Evolutionary conservation across 2,797 vertebrate genomes (phyloP).

Genomic region (Selene dorsalis): DNA sequence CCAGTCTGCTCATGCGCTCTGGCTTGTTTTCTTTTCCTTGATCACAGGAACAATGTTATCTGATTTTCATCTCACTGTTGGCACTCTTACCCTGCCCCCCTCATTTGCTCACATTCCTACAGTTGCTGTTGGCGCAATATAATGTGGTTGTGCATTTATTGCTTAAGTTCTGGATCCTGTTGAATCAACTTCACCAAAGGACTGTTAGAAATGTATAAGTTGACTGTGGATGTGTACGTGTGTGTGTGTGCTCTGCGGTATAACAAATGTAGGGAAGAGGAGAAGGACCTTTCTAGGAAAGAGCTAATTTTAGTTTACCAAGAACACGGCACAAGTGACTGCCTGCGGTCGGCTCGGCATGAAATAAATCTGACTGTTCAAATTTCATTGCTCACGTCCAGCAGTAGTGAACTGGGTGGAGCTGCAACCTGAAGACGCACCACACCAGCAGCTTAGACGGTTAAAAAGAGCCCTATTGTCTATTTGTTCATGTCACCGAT

Average conservation of each 20-base stretch:
- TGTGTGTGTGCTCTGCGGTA: background rate
- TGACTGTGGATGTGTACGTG: background rate
- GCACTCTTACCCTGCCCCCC: conserved; percentile 5
- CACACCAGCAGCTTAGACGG: background rate
- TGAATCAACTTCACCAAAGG: background rate
- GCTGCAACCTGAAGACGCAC: background rate
- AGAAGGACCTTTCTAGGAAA: conserved; percentile 57
- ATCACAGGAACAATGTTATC: conserved; percentile 77
- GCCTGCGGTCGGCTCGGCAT: background rate
- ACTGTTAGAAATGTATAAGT: background rate
- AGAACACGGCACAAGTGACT: conserved; percentile 37
- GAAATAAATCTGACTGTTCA: conserved; percentile 18
- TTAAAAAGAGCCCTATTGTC: background rate
- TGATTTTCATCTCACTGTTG: conserved; percentile 66
- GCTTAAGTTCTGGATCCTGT: background rate
- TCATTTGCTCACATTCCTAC: conserved; percentile 40
- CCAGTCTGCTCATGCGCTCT: conserved; percentile 70
- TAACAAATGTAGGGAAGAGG: background rate
- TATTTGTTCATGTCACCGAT: conserved; percentile 1
- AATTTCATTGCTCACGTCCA: conserved; percentile 22
- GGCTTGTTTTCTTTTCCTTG: conserved; percentile 77
- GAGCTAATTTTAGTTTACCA: conserved; percentile 45
- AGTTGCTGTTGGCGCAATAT: conserved; percentile 46
- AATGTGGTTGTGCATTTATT: background rate
- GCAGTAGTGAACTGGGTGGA: conserved; percentile 1